Percentiles rank a stretch among this genome's conserved stretches.
Evolutionary conservation across 2,113 vertebrate genomes (phyloP).

Genomic region (Colossoma macropomum): DNA sequence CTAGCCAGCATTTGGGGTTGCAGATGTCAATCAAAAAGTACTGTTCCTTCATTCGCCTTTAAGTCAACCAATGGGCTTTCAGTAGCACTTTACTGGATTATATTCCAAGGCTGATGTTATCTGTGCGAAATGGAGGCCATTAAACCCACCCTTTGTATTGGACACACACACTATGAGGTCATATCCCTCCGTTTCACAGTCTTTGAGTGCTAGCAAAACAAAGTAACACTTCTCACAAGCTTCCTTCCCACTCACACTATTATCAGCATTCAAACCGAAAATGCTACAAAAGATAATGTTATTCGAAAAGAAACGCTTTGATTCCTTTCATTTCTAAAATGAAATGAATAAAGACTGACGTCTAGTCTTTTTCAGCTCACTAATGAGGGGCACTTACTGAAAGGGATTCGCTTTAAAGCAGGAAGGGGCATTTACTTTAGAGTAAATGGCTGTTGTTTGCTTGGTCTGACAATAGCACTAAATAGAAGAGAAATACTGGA

Average conservation of each 20-base stretch:
- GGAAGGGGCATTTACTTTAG: neutral
- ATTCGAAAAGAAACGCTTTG: conserved; percentile 2
- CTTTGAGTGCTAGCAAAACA: conserved; percentile 24
- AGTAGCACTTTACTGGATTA: neutral
- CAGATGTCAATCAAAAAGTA: neutral
- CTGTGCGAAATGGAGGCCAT: neutral
- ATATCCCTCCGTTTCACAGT: conserved; percentile 29
- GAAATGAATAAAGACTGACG: conserved; percentile 34
- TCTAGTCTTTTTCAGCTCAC: conserved; percentile 39
- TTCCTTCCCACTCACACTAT: neutral
- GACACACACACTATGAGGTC: neutral
- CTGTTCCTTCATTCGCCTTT: neutral
- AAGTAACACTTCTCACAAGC: conserved; percentile 15
- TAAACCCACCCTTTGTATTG: conserved; percentile 14
- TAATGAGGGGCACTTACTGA: conserved; percentile 41
- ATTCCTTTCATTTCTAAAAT: conserved; percentile 50
- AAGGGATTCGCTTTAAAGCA: neutral
- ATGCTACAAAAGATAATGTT: conserved; percentile 8
- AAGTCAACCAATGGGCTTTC: neutral
- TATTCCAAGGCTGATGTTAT: neutral
- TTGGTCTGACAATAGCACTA: neutral
- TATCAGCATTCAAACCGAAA: neutral
- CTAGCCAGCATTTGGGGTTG: conserved; percentile 7
- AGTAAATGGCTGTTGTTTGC: conserved; percentile 8
- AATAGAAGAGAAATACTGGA: conserved; percentile 5